Conservation (phyloP, 2,113 vertebrate species). For the Ochotona princeps region DNA sequence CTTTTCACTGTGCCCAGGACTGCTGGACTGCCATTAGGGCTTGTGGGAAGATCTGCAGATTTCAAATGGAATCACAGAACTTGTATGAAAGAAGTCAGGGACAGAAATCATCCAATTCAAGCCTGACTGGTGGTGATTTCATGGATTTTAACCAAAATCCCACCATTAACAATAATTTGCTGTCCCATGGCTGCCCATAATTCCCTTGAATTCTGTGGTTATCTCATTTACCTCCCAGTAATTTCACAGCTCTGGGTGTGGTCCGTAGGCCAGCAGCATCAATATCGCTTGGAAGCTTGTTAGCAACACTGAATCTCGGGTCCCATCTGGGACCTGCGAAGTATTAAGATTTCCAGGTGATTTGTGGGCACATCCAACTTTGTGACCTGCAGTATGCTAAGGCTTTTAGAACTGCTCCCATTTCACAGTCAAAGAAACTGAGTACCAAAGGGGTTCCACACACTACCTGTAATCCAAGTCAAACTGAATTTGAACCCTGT, state of each 20-base stretch:
- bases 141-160: slow-evolving; percentile 30
- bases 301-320: neutral
- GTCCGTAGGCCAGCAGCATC: neutral
- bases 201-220: neutral
- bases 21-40: slow-evolving; percentile 71
- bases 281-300: neutral
- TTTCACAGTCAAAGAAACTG: slow-evolving; percentile 30
- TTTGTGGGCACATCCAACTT: neutral
- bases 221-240: neutral
- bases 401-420: neutral
- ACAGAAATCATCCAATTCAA: slow-evolving; percentile 19
- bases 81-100: neutral
- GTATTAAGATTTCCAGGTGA: neutral
- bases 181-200: neutral
- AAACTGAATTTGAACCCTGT: neutral
- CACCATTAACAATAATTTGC: neutral
- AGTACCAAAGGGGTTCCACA: neutral
- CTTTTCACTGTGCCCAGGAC: slow-evolving; percentile 78
- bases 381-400: neutral
- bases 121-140: neutral
- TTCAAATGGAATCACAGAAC: slow-evolving; percentile 52
- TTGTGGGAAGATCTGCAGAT: slow-evolving; percentile 48
- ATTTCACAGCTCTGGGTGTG: neutral
- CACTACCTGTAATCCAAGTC: neutral
- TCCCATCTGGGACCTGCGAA: neutral